A percentile compares a stretch with the other conserved stretches of the same genome.
Evolutionary conservation across 1,140 invertebrate genomes (phyloP).

Genomic region (Diorhabda sublineata): DNA sequence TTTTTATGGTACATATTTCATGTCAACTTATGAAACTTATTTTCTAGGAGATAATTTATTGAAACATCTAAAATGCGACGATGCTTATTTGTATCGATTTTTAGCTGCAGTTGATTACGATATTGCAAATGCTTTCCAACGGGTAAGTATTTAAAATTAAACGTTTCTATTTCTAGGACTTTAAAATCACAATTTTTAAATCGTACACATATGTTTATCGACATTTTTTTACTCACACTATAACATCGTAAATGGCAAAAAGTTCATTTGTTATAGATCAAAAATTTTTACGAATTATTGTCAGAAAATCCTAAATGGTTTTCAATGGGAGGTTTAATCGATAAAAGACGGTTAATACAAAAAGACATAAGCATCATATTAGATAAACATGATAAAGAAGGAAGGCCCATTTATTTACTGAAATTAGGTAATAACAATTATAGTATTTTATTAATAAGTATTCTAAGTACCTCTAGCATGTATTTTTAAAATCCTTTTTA

Average conservation of each 20-base stretch:
- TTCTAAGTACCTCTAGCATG: background rate
- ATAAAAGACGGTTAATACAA: conserved; percentile 34
- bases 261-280: conserved; percentile 36
- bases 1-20: background rate
- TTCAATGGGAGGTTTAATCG: conserved; percentile 31
- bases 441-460: background rate
- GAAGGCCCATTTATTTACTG: conserved; percentile 41
- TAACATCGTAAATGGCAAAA: background rate
- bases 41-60: conserved; percentile 24
- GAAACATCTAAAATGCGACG: conserved; percentile 33
- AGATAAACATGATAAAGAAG: conserved; percentile 38
- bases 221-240: background rate
- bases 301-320: conserved; percentile 42
- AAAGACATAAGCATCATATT: conserved; percentile 38
- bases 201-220: background rate
- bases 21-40: background rate
- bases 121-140: conserved; percentile 38
- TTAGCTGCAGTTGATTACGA: conserved; percentile 37
- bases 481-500: background rate
- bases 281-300: conserved; percentile 38
- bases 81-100: conserved; percentile 38
- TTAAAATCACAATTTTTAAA: background rate
- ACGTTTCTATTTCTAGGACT: background rate
- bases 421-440: conserved; percentile 37
- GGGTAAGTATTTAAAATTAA: conserved; percentile 25